Percentiles rank a stretch among this genome's conserved stretches.
Conservation (phyloP, 2,888 invertebrate species). For the Harmothoe impar region DNA sequence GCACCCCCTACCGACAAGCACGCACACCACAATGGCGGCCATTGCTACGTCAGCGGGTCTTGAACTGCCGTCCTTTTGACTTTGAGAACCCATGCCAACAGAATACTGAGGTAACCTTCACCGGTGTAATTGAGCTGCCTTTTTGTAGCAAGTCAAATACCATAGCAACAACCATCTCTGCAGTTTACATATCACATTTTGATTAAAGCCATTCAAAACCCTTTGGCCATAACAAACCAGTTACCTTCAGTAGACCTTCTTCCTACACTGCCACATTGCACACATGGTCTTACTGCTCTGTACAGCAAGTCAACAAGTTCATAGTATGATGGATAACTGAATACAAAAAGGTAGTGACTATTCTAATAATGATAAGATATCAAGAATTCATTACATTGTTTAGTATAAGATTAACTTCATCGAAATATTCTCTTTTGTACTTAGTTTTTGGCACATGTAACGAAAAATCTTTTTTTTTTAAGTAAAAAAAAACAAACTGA, state of each 20-base stretch:
- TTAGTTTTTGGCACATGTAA: slow-evolving; percentile 48
- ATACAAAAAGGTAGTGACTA: not conserved
- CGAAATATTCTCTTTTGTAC: not conserved
- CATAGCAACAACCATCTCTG: slow-evolving; percentile 47
- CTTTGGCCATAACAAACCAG: slow-evolving; percentile 46
- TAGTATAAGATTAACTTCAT: not conserved
- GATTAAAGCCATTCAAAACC: slow-evolving; percentile 37
- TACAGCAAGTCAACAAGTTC: slow-evolving; percentile 37
- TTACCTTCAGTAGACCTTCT: slow-evolving; percentile 11
- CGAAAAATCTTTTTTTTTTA: not conserved
- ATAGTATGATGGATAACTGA: slow-evolving; percentile 17
- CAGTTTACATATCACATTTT: slow-evolving; percentile 50
- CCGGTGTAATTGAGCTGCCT: not conserved
- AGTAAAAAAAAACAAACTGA: not conserved
- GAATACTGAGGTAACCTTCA: slow-evolving; percentile 45
- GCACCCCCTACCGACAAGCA: not conserved
- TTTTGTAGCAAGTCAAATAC: not conserved
- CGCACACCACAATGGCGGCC: not conserved
- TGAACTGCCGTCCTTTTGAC: not conserved
- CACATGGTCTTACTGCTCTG: not conserved
- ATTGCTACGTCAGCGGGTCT: not conserved
- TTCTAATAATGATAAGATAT: no score
- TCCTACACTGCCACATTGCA: not conserved
- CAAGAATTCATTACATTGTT: not conserved
- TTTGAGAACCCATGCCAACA: not conserved